Base-by-base conservation (phyloP, 2,888 invertebrate species). In the Tachina fera region DNA sequence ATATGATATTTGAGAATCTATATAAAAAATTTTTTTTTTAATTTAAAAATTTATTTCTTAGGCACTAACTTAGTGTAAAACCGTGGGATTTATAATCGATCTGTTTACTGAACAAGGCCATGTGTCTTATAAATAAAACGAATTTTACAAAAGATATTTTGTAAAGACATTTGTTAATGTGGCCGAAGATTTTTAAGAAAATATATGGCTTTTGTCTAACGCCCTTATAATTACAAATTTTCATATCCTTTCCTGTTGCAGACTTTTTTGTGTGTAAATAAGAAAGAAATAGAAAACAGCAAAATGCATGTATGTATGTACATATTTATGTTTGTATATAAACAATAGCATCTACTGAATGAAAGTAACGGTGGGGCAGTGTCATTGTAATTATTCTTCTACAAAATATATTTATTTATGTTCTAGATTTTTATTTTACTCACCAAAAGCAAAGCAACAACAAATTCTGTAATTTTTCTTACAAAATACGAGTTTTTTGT, bases 141-240 rank as follows among this genome's bases (percentile, higher is more conserved):
- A 22, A 22, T 22, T 22, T 22, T 22, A 22, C 22, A 1, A 56
- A 56, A 56, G 22, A 22, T 22, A 22, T 22, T 22, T 22, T 22
- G 22, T 22, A 22, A 22, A 22, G 22, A 3, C 22, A 3, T 3
- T 3, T 22, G 22, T 1, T 22, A 22, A n/a, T 22, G 60, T 45
- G 6, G 16, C 60, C 3, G 43, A 4, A 8, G 13, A 14, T 13
- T 11, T 10, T 41, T 14, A 83, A 74, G 67, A 63, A 72, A 72
- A 74, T 79, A 70, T 71, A 4, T 70, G 79, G 53, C 72, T 63
- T 45, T 72, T 76, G 71, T 77, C 53, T 72, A 60, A 77, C 76
- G 60, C 63, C 72, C 77, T 77, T 68, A 61, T 53, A 80, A 80
- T 80, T 67, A 70, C 9, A 72, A 76, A 74, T 77, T 85, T 78